Evolutionary conservation across 2,113 vertebrate genomes (phyloP), one percentile per base, ranked within the genome.

Genomic region (Octodon degus): DNA sequence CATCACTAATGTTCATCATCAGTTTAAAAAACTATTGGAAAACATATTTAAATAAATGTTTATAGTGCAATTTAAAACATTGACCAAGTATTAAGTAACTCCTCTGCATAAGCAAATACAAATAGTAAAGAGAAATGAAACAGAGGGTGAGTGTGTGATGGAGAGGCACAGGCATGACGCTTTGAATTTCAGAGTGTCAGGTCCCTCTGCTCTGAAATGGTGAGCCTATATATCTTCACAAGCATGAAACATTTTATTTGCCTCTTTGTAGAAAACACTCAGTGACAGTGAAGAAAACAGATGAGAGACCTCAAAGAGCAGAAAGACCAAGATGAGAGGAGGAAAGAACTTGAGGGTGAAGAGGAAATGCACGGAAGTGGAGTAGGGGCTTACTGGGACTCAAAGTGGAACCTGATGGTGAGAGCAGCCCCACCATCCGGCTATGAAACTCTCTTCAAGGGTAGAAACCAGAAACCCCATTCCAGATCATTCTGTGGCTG

Each of bases 111-210:
- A 74, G 50, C 32, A n/a, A 22, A 79, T 62, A 58, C 40, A n/a
- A 40, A 37, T 34, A 55, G n/a, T 9, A 86, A 74, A 89, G 14
- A 43, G 47, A 74, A 25, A 85, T 40, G 19, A 55, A 79, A 37
- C 25, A 76, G 16, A 60, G 37, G 8, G 6, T 32, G 30, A n/a
- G 27, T 4, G 0, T 74, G 37, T 17, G 10, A 4, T 37, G 11
- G 10, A 17, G 27, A 82, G 17, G 20, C 4, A 8, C 4, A 7
- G 60, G 16, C 1, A 2, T 0, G 25, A 1, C 8, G 13, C 37
- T 17, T 19, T 55, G 76, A 12, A n/a, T 14, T 47, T 72, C 16
- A 70, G 63, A 72, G 58, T 4, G n/a, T 92, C 40, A 0, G 8
- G 87, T 24, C 43, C 58, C 77, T 70, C 34, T 47, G 60, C 50